Base-by-base conservation (phyloP, 2,113 vertebrate species). In the Neoarius graeffei region DNA sequence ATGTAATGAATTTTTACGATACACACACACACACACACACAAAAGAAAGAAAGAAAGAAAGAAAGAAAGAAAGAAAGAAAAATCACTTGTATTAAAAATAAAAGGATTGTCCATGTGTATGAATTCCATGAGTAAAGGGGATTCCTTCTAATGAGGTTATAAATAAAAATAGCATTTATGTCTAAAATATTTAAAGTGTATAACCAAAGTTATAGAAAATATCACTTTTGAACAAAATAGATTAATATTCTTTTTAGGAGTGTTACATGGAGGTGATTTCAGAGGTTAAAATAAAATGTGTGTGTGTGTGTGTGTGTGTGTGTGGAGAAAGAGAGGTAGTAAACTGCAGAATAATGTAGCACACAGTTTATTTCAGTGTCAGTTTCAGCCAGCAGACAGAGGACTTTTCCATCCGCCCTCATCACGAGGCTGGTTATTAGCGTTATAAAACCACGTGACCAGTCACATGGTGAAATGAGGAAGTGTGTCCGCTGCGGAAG, bases 391-490 rank as follows among this genome's bases (percentile, higher is more conserved):
- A 7, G 5, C n/a, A 81, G 0, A 19, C n/a, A 59, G 19, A 35
- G 4, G n/a, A 57, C 52, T 57, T 80, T 30, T 80, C 10, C n/a
- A 30, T 30, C 7, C 0, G n/a, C 27, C 1, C 54, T 83, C 52
- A 35, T 90, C 80, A 86, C 80, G 57, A 48, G 50, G 74, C 57
- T 52, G 48, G 48, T 50, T 85, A 69, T 80, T 30, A 0, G 14
- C 10, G 35, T 81, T 35, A 56, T 48, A 5, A 13, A 20, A 71
- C 23, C 89, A 85, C 27, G 77, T 89, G 90, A 85, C 20, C 17
- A 27, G 50, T 56, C 80, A 6, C 42, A 52, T 1, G 52, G 7
- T 0, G 20, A 89, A 83, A 83, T 27, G n/a, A 80, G 90, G 88
- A 88, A 89, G 90, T 57, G 83, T 2, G 4, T 42, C 3, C 9